Base-by-base conservation (phyloP, 2,797 vertebrate species). In the Crenuchus spilurus region DNA sequence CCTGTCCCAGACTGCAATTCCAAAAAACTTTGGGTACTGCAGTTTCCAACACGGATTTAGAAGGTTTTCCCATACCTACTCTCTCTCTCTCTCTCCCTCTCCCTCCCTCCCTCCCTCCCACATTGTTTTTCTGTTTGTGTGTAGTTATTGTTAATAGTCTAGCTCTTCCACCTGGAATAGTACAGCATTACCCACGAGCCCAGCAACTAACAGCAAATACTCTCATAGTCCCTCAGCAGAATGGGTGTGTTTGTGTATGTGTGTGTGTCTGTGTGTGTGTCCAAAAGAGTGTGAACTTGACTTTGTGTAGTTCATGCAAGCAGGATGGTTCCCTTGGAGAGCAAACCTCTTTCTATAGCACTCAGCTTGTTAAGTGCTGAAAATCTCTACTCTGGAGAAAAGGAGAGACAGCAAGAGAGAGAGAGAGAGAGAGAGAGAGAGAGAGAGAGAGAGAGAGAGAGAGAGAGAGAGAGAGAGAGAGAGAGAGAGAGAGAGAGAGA, bases 91-190 rank as follows among this genome's bases (percentile, higher is more conserved):
- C 75, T 76, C 83, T 81, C 82, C 78, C 37, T 37, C 66, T 70
- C 51, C 63, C 55, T 75, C 52, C 48, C 3, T 70, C 58, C 63
- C 46, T 76, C 37, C 11, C 24, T 26, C 55, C 35, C 58, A 61
- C 58, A 30, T 80, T 83, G 81, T 83, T 80, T 80, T 79, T 82
- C 70, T 76, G 76, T 80, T 80, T 74, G 64, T 75, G 78, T 70
- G 72, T 70, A 78, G 81, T 73, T 83, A 76, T 75, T 74, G 79
- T 80, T 78, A 83, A 89, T 78, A 91, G 86, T 83, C 52, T 66
- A 71, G 57, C 61, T 82, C 88, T 85, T 82, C 91, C 90, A 88
- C 74, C 69, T 84, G 90, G 91, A 89, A 91, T 91, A 90, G 81
- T 62, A 90, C 85, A 80, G 83, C 76, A 84, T 86, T 84, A 87